Percentiles rank a stretch among this genome's conserved stretches.
Evolutionary conservation across 2,797 vertebrate genomes (phyloP).

Genomic region (Salmo trutta): DNA sequence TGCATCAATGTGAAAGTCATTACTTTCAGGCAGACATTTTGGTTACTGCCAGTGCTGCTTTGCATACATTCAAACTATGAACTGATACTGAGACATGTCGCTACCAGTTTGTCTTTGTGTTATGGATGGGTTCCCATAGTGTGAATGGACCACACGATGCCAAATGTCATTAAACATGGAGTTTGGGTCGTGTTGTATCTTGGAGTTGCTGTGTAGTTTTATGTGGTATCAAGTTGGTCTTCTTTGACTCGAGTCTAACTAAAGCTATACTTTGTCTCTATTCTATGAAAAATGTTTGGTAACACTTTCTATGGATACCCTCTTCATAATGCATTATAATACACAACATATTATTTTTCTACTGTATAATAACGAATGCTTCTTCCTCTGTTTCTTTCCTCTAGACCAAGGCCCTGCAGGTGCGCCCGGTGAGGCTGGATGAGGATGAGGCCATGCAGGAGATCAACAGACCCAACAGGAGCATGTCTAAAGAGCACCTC

Average conservation of each 20-base stretch:
- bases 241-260: too few relatives aligned
- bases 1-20: slow-evolving; percentile 23
- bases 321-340: not conserved
- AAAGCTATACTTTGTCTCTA: too few relatives aligned
- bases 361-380: not conserved
- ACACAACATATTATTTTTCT: not conserved
- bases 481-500: slow-evolving; percentile 91
- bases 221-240: not conserved
- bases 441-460: slow-evolving; percentile 85
- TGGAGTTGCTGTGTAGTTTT: too few relatives aligned
- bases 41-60: slow-evolving; percentile 51
- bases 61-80: slow-evolving; percentile 68
- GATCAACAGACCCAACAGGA: slow-evolving; percentile 84
- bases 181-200: not conserved
- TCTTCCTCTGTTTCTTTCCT: slow-evolving; percentile 16
- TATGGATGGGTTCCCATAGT: slow-evolving; percentile 8
- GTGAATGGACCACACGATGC: not conserved
- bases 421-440: slow-evolving; percentile 77
- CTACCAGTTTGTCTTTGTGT: slow-evolving; percentile 17
- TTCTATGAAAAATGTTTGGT: too few relatives aligned
- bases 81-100: slow-evolving; percentile 40
- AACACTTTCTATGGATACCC: too few relatives aligned
- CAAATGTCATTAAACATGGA: not conserved
- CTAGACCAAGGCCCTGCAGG: slow-evolving; percentile 86
- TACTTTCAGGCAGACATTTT: slow-evolving; percentile 53